Evolutionary conservation across 2,113 vertebrate genomes (phyloP).

Genomic region (Ictidomys tridecemlineatus): DNA sequence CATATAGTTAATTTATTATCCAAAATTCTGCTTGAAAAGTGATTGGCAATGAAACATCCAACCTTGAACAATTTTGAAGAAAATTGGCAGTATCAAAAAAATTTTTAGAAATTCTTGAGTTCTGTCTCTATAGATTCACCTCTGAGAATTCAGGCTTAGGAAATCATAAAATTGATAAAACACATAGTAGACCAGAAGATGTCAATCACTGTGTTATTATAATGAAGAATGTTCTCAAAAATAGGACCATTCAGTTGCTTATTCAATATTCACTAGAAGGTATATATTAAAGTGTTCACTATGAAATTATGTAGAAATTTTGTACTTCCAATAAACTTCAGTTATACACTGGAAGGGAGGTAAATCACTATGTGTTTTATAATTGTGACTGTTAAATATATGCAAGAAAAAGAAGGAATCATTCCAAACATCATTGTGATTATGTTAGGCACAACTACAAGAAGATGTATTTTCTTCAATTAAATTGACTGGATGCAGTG

Average conservation of each 20-base stretch:
- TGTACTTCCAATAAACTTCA: neutral
- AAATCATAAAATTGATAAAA: neutral
- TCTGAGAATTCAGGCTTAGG: neutral
- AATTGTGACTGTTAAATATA: neutral
- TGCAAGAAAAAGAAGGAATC: neutral
- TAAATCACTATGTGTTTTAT: neutral
- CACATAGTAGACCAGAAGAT: neutral
- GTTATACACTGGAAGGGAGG: neutral
- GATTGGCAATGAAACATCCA: neutral
- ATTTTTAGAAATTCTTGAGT: neutral
- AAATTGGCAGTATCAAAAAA: neutral
- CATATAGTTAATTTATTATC: neutral
- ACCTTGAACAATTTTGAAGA: neutral
- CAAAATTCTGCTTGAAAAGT: slow-evolving; percentile 5
- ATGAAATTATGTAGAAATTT: neutral
- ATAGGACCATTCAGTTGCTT: neutral
- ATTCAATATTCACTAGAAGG: neutral
- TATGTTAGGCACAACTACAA: neutral
- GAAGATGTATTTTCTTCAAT: neutral
- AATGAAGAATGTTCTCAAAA: neutral
- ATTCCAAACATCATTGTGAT: neutral
- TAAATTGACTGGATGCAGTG: neutral
- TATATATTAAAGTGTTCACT: neutral
- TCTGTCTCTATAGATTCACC: neutral
- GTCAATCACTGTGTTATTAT: neutral